Base-by-base conservation (phyloP, 1,140 invertebrate genomes). In the Trachymyrmex cornetzi region DNA sequence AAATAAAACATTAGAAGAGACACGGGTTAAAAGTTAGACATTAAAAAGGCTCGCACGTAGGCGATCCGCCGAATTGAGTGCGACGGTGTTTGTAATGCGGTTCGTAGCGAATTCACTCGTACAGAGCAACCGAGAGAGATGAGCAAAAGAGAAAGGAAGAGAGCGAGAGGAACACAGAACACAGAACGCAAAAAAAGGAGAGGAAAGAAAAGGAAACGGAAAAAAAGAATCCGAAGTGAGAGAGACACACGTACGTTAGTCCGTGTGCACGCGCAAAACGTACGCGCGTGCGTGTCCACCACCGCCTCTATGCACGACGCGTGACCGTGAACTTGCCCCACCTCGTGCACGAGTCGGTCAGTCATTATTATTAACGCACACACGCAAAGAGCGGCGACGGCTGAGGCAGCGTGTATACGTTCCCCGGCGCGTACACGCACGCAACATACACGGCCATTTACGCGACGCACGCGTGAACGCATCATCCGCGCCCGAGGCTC, bases 311-410 rank as follows among this genome's bases (percentile, higher is more conserved):
- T 90, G 61, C 80, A 89, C 80, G 86, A 92, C 85, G 81, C 89
- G 84, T 90, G 93, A 90, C 93, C 93, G 88, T 93, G 93, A 93
- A 93, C 93, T 93, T 93, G 92, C 92, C 92, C 92, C 90, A 92
- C 92, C 92, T 90, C 88, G 90, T 89, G 91, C 91, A 86, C 91
- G 85, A 91, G 88, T 90, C 89, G 91, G 92, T 93, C 91, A 92
- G 91, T 93, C 92, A 92, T 93, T 93, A 93, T 92, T 93, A 93
- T 93, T 93, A 90, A 91, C 89, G 87, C 87, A 90, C 87, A 90
- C 89, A 90, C 53, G 69, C 57, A 64, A 30, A 84, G 38, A 57
- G 30, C 48, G 79, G 57, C 69, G 14, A 34, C 79, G 71, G n/a
- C 59, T 16, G 48, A 11, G 53, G 19, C 16, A 11, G 77, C 79